Base-by-base conservation (phyloP, 2,113 vertebrate genomes). In the Poeciliopsis retropinna region DNA sequence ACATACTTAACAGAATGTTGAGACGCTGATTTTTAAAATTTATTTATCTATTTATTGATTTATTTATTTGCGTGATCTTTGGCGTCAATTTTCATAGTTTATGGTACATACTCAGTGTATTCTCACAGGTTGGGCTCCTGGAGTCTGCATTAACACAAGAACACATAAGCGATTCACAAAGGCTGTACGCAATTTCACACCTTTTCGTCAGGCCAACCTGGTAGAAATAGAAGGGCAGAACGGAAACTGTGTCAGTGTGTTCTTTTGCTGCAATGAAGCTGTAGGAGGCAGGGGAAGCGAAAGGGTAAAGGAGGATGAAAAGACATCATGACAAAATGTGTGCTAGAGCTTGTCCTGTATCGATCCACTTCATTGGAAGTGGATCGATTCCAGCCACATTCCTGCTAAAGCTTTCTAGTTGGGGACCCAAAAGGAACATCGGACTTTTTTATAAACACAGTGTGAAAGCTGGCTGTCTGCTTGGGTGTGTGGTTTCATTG, bases 181-280 rank as follows among this genome's bases (percentile, higher is more conserved):
- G 87, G 80, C 81, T 73, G 68, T 72, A 75, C 88, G 85, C 84
- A 85, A 81, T 88, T 89, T 89, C 83, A 87, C 90, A 91, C 83
- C 83, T 86, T 88, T 86, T 80, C 81, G 69, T 66, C 37, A 8
- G 15, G 72, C 60, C 85, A 89, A 89, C 85, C 81, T 86, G 82
- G 81, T 75, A 80, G 73, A 69, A 81, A 78, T 67, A 65, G 77
- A 60, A 84, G 64, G 80, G 73, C 34, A 44, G 87, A 80, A 80
- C 28, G 29, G 81, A 86, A 83, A 79, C 69, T 70, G 39, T 79
- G 79, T 73, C 67, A 27, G 32, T 64, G 37, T 80, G 64, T 78
- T 67, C 27, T 73, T 47, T 71, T 22, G 54, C 12, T 37, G 14
- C 61, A 66, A 37, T 32, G 60, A 72, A 72, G 54, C 68, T 64